These are phyloP conservation scores for Piprites chloris DNA, from an alignment of 2,113 vertebrate species.

Conservation along the genomic window DNA sequence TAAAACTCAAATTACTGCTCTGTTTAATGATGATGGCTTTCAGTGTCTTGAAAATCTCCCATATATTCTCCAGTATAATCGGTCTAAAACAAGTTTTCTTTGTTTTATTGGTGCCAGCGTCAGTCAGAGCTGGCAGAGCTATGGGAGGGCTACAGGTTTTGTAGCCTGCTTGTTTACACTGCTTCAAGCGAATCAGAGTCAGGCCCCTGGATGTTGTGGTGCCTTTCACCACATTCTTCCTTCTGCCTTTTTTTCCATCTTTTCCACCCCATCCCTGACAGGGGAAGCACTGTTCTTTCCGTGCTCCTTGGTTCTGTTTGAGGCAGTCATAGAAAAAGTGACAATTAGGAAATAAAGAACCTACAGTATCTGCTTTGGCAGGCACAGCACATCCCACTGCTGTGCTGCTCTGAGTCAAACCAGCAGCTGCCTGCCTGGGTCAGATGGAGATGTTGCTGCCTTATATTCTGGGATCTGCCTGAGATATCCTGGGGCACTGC, in stretches of 20 bases:
- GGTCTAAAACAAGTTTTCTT: not conserved
- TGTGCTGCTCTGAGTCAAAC: not conserved
- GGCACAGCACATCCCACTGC: not conserved
- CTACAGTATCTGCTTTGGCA: constrained; percentile 44
- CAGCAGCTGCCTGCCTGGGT: not conserved
- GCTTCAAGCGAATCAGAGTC: not conserved
- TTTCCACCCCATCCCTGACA: not conserved
- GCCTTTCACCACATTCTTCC: constrained; percentile 9
- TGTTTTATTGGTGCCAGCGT: not conserved
- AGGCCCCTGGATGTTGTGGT: not conserved
- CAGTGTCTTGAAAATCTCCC: not conserved
- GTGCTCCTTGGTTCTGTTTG: not conserved
- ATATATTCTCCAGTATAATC: not conserved
- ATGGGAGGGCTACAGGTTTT: too few species aligned
- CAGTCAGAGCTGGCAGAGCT: not conserved
- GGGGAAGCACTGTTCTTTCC: constrained; percentile 37
- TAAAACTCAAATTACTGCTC: not conserved
- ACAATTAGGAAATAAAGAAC: constrained; percentile 56
- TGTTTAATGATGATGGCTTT: not conserved
- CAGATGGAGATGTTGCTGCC: not conserved
- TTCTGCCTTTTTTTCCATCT: not conserved
- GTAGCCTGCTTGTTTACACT: not conserved
- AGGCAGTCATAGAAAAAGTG: constrained; percentile 23
- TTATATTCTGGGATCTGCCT: not conserved
- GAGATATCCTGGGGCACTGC: not conserved